Conservation (phyloP, 2,113 vertebrate species). For the Sorex fumeus region DNA sequence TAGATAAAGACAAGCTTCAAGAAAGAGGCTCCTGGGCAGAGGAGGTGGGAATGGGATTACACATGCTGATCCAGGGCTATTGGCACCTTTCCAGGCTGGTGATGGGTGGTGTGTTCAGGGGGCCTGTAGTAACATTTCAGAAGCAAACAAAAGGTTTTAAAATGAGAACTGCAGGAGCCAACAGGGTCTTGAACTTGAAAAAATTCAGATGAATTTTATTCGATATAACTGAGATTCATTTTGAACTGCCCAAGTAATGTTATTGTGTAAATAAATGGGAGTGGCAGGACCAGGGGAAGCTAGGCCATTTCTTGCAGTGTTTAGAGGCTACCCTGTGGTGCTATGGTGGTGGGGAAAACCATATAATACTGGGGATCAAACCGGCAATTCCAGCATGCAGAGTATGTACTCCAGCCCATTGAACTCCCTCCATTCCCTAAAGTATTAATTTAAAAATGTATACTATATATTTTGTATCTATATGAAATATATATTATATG, state of each 20-base stretch:
- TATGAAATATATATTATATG: no score
- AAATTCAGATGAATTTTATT: conserved; percentile 2
- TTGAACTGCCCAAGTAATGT: background rate
- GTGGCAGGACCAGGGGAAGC: background rate
- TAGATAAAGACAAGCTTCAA: conserved; percentile 24
- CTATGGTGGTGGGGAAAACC: no score
- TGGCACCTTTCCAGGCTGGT: background rate
- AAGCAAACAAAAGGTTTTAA: background rate
- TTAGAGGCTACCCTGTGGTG: no score
- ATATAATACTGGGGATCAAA: background rate
- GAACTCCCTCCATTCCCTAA: no score
- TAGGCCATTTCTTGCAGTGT: no score
- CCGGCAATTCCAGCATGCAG: no score
- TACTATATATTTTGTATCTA: no score
- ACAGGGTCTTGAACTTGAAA: background rate
- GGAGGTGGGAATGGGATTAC: background rate
- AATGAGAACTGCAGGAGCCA: background rate
- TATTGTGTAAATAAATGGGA: conserved; percentile 4
- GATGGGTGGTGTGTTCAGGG: background rate
- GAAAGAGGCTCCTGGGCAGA: background rate
- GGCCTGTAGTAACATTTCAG: background rate
- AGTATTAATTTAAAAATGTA: no score
- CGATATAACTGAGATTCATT: background rate
- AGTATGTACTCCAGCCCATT: no score
- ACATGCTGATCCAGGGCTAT: background rate